phyloP scores from a whole-genome alignment of 2,888 invertebrate genomes.

The Tricholauxania praeusta region DNA sequence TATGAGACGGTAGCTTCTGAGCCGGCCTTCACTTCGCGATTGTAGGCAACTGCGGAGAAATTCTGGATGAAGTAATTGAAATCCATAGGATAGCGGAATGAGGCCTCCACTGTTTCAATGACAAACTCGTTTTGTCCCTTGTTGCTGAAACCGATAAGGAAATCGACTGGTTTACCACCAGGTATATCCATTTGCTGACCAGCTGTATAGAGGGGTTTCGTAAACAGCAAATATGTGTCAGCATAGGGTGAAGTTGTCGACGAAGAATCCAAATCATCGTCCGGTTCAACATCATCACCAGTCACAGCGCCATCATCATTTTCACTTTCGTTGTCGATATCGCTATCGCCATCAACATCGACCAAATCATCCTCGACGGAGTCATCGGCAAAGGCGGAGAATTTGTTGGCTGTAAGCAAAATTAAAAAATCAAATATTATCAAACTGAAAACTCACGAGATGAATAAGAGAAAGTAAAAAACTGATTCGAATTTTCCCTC shows the following conservation, averaged over 20 bases:
- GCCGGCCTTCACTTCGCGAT: conserved; percentile 87
- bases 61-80: conserved; percentile 98
- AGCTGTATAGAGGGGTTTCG: conserved; percentile 76
- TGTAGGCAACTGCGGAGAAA: conserved; percentile 91
- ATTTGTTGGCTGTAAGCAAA: conserved; percentile 67
- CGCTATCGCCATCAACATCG: conserved; percentile 68
- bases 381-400: conserved; percentile 67
- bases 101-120: conserved; percentile 94
- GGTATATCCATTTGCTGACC: conserved; percentile 76
- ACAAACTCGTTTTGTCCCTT: conserved; percentile 92
- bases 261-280: conserved; percentile 71
- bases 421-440: too few species aligned
- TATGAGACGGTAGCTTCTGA: conserved; percentile 96
- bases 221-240: conserved; percentile 91
- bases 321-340: conserved; percentile 72
- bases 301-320: conserved; percentile 75
- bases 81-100: conserved; percentile 99
- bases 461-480: background rate
- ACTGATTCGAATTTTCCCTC: background rate
- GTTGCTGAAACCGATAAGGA: conserved; percentile 96
- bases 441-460: too few species aligned
- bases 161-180: conserved; percentile 92
- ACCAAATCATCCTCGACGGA: conserved; percentile 75
- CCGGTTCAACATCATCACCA: conserved; percentile 72
- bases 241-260: conserved; percentile 88